Evolutionary conservation across 2,888 invertebrate genomes (phyloP).

Genomic region (Meandrusa payeni): DNA sequence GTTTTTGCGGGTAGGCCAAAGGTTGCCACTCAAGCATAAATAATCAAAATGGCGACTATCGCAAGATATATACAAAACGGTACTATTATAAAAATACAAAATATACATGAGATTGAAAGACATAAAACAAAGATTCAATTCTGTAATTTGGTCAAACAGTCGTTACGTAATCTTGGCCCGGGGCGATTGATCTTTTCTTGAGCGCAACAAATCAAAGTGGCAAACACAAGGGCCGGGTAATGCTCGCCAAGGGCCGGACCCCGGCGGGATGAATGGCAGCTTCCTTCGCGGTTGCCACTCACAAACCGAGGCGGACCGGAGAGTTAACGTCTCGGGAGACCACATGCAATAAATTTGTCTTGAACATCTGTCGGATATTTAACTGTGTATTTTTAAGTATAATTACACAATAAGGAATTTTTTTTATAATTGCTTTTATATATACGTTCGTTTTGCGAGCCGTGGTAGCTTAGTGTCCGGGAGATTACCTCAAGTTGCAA

Average conservation of each 20-base stretch:
- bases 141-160: slow-evolving; percentile 6
- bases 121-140: slow-evolving; percentile 19
- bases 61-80: too few species aligned
- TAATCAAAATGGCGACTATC: too few species aligned
- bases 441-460: too few species aligned
- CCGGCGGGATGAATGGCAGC: slow-evolving; percentile 26
- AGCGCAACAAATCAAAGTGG: slow-evolving; percentile 68
- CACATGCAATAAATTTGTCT: slow-evolving; percentile 19
- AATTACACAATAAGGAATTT: too few species aligned
- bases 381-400: background rate
- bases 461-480: too few species aligned
- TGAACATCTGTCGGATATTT: slow-evolving; percentile 1
- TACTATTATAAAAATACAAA: too few species aligned
- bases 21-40: too few species aligned
- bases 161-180: slow-evolving; percentile 35
- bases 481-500: too few species aligned
- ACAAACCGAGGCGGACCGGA: slow-evolving; percentile 3
- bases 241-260: slow-evolving; percentile 42
- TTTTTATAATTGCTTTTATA: too few species aligned
- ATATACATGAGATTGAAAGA: background rate
- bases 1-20: too few species aligned
- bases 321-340: slow-evolving; percentile 16
- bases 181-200: slow-evolving; percentile 60
- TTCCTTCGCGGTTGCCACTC: slow-evolving; percentile 6
- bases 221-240: slow-evolving; percentile 64